phyloP scores from a whole-genome alignment of 2,888 invertebrate genomes.

The Spisula solida region DNA sequence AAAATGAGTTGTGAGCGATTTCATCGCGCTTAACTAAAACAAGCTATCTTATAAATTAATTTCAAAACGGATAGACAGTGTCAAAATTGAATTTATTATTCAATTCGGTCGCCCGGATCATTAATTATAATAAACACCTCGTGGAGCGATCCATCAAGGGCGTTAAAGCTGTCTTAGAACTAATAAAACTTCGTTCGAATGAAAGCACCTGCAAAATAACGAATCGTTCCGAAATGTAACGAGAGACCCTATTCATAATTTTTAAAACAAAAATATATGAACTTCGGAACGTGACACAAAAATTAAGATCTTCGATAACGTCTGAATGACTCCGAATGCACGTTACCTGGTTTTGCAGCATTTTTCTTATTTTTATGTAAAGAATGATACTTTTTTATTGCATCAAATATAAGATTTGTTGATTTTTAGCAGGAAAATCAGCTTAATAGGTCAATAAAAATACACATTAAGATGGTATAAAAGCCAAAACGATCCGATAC shows the following conservation, averaged over 20 bases:
- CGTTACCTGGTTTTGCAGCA: not conserved
- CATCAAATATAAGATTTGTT: not conserved
- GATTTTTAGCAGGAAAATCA: not conserved
- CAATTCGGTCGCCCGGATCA: not conserved
- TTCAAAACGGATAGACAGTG: conserved; percentile 23
- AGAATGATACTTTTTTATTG: not conserved
- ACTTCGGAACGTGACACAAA: not conserved
- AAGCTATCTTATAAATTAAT: conserved; percentile 9
- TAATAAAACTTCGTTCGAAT: conserved; percentile 18
- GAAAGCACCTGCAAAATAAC: conserved; percentile 19
- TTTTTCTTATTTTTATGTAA: not conserved
- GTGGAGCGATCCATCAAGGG: not conserved
- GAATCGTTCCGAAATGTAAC: not conserved
- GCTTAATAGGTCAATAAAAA: not conserved
- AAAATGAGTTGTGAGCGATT: not conserved
- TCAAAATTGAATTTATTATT: conserved; percentile 28
- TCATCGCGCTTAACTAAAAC: not conserved
- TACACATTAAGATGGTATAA: not conserved
- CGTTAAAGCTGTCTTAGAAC: conserved; percentile 11
- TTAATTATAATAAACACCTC: conserved; percentile 8
- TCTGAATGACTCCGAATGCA: conserved; percentile 5
- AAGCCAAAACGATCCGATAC: not conserved
- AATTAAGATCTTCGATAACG: conserved; percentile 2
- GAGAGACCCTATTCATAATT: conserved; percentile 7
- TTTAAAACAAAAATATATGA: conserved; percentile 16